Evolutionary conservation across 2,113 vertebrate genomes (phyloP).

Genomic region (Rhizomys pruinosus): DNA sequence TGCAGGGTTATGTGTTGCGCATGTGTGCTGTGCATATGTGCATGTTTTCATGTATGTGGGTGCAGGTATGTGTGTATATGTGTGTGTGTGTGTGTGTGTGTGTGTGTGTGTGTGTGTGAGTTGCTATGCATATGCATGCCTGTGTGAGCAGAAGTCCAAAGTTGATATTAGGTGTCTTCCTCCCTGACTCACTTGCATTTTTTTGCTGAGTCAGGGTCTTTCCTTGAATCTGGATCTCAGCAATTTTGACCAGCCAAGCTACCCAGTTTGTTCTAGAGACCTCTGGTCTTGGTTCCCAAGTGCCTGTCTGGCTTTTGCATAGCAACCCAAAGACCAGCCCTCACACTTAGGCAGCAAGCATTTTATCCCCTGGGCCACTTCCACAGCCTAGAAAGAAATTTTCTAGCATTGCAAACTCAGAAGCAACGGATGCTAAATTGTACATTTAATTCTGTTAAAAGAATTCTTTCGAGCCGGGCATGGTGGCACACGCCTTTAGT

Average conservation of each 20-base stretch:
- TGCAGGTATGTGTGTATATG: background rate
- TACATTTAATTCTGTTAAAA: background rate
- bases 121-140: too few species aligned
- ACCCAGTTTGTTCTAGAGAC: background rate
- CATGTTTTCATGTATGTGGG: background rate
- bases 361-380: background rate
- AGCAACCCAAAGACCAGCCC: too few species aligned
- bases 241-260: background rate
- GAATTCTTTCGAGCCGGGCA: background rate
- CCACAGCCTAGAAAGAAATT: background rate
- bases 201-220: background rate
- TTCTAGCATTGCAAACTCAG: background rate
- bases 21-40: too few species aligned
- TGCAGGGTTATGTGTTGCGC: background rate
- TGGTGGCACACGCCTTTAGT: too few species aligned
- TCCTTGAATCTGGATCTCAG: background rate
- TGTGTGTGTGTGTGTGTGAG: too few species aligned
- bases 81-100: background rate
- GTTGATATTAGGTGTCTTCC: background rate
- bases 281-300: background rate
- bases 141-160: background rate
- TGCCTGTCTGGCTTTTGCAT: background rate
- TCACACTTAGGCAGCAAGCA: background rate
- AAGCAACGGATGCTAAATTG: background rate
- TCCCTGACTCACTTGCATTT: background rate